Evolutionary conservation across 2,888 invertebrate species (phyloP).

Genomic region (Diplolepis rosae): DNA sequence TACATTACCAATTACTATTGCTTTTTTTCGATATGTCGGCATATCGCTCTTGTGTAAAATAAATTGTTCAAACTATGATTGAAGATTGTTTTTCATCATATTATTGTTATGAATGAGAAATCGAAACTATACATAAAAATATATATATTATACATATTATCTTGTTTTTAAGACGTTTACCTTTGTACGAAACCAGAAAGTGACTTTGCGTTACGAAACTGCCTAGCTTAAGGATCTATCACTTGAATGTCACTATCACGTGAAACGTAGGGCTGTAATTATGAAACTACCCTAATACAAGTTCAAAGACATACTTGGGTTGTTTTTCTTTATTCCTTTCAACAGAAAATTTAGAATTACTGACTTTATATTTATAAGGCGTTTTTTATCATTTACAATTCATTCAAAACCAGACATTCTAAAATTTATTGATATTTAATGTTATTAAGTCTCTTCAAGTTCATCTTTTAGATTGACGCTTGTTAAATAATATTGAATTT

Average conservation of each 20-base stretch:
- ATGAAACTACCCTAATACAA: constrained; percentile 53
- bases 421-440: no score
- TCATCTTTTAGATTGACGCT: no score
- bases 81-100: constrained; percentile 59
- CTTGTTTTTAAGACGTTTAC: constrained; percentile 59
- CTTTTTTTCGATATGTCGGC: constrained; percentile 63
- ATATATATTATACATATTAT: constrained; percentile 36
- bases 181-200: constrained; percentile 52
- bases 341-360: background rate
- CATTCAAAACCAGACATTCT: no score
- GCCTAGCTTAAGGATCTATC: constrained; percentile 16
- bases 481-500: no score
- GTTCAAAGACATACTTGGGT: constrained; percentile 49
- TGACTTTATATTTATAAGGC: background rate
- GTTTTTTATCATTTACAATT: no score
- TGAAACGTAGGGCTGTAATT: constrained; percentile 53
- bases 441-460: no score
- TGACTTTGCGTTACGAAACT: constrained; percentile 39
- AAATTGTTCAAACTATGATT: constrained; percentile 69
- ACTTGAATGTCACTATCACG: constrained; percentile 25
- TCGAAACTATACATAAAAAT: constrained; percentile 29
- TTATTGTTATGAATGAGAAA: constrained; percentile 57
- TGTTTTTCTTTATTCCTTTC: constrained; percentile 30
- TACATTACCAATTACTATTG: constrained; percentile 56
- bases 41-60: constrained; percentile 69